Percentiles rank a stretch among this genome's conserved stretches.
These are phyloP conservation scores for Nomada fabriciana DNA, from an alignment of 2,888 invertebrate genomes.

Conservation along the genomic window DNA sequence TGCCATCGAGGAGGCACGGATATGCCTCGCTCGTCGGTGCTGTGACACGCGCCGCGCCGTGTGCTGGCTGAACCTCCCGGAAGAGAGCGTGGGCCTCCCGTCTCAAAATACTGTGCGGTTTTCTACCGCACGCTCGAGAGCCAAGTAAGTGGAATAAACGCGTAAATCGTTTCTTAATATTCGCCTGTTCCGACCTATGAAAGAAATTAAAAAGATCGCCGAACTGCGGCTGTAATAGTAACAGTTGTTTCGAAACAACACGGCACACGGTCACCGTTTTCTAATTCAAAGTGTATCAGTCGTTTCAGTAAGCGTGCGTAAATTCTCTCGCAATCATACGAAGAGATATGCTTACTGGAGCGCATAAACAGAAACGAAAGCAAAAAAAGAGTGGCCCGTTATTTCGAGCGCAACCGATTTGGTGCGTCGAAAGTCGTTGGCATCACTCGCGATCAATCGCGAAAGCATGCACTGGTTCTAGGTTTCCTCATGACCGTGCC, in stretches of 20 bases:
- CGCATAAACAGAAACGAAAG: constrained; percentile 40
- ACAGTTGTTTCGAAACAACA: constrained; percentile 32
- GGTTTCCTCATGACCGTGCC: constrained; percentile 59
- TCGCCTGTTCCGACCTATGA: not conserved
- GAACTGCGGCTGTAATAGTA: constrained; percentile 4
- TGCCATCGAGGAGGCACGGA: constrained; percentile 66
- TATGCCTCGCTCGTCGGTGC: constrained; percentile 74
- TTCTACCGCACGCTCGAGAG: constrained; percentile 69
- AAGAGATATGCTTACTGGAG: constrained; percentile 51
- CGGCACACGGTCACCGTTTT: not conserved
- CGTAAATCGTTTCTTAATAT: constrained; percentile 25
- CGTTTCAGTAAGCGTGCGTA: constrained; percentile 3
- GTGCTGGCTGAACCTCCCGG: constrained; percentile 77
- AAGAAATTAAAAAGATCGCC: not conserved
- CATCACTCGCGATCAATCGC: constrained; percentile 54
- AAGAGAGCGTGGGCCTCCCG: constrained; percentile 78
- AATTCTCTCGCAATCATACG: constrained; percentile 20
- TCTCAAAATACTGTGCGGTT: constrained; percentile 77
- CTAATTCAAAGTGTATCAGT: not conserved
- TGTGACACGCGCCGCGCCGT: constrained; percentile 74
- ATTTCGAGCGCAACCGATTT: constrained; percentile 55
- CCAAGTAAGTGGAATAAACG: constrained; percentile 79
- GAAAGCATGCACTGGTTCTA: constrained; percentile 55
- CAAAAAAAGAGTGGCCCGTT: constrained; percentile 57
- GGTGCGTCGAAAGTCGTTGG: constrained; percentile 51